These are phyloP conservation scores for Condylura cristata DNA, from an alignment of 2,113 vertebrate genomes.

Conservation along the genomic window DNA sequence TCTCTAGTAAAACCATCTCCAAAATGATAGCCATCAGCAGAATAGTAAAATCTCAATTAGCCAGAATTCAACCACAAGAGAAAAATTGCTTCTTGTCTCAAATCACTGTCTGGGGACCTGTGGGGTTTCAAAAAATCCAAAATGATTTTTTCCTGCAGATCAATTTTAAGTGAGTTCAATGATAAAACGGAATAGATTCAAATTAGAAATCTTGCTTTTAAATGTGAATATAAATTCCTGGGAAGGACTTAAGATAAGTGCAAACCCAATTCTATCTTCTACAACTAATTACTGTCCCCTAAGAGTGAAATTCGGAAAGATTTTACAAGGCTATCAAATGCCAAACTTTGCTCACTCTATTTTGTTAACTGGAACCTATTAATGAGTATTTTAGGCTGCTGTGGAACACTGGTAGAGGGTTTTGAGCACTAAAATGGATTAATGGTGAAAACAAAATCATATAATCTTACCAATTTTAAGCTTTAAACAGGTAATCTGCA, in stretches of 20 bases:
- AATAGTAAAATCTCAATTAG: slow-evolving; percentile 30
- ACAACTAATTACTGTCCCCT: neutral
- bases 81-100: neutral
- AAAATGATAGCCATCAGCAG: neutral
- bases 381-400: neutral
- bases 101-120: neutral
- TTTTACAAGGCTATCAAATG: neutral
- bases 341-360: neutral
- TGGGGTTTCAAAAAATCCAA: neutral
- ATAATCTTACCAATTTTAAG: neutral
- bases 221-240: neutral
- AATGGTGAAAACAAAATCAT: neutral
- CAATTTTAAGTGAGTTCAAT: slow-evolving; percentile 4
- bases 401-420: neutral
- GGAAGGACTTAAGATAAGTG: neutral
- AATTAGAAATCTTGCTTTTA: neutral
- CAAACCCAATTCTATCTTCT: neutral
- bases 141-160: slow-evolving; percentile 4
- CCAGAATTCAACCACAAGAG: slow-evolving; percentile 32
- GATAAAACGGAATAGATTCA: neutral
- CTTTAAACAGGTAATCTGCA: neutral
- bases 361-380: neutral
- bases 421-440: neutral
- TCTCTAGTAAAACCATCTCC: neutral
- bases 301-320: neutral